Base-by-base conservation (phyloP, 1,140 invertebrate species). In the Eupristina koningsbergeri region DNA sequence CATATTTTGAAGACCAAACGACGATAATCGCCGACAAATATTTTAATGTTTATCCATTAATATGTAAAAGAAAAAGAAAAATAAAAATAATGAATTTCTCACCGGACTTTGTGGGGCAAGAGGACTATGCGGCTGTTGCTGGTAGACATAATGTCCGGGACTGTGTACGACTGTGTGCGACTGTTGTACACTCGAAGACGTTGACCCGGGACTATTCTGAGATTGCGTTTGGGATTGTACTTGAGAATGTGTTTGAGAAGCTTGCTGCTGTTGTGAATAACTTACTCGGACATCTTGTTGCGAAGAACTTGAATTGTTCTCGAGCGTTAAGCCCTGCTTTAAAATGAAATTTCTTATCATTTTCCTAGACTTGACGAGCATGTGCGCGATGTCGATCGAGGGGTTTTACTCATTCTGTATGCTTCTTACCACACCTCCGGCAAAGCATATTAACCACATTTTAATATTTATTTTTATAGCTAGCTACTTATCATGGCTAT, bases 321-420 rank as follows among this genome's bases (percentile, higher is more conserved):
- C 95, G 89, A 95, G 84, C 85, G 93, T 91, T 86, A 94, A 91
- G 85, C 93, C 93, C 94, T 94, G 91, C 88, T 92, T 90, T 85
- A 89, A 88, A 80, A 26, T 71, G 22, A 81, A 81, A 47, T 45
- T 67, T 53, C 39, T 47, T 71, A 71, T 71, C 67, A 71, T 22
- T 71, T 71, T 71, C 8, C 1, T 41, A n/a, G 36, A 22, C 26
- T 26, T 71, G 6, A 0, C 13, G 22, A 1, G 22, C 2, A 6
- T 39, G 7, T 6, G 6, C 19, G 7, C 19, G 29, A 0, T 41
- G 11, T 8, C 9, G 26, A 19, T 71, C n/a, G n/a, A n/a, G n/a
- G n/a, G n/a, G n/a, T 71, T n/a, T 71, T 41, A 5, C 9, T 71
- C 17, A 22, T 67, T 36, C 17, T 50, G 34, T 36, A 71, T 41